These are phyloP conservation scores for Sarcoramphus papa DNA, from an alignment of 2,797 vertebrate species.

Conservation along the genomic window DNA sequence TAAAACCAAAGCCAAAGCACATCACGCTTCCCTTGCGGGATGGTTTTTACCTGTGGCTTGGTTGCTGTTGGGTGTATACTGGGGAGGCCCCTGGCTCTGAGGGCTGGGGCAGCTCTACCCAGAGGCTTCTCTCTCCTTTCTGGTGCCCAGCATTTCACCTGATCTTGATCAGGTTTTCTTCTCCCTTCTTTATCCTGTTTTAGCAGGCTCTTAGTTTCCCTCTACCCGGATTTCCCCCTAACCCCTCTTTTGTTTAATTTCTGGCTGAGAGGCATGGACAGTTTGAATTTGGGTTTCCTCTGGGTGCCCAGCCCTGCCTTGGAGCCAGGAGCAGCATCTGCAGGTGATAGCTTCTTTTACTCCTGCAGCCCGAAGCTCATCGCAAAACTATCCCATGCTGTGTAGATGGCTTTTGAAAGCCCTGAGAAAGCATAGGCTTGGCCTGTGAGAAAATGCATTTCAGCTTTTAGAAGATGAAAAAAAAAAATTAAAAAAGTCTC, in stretches of 20 bases:
- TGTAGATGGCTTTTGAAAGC: neutral
- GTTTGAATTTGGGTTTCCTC: neutral
- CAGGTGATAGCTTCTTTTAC: neutral
- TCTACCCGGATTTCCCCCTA: neutral
- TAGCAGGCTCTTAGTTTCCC: neutral
- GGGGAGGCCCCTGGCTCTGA: neutral
- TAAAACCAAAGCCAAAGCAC: neutral
- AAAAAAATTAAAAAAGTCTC: neutral
- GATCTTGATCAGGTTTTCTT: neutral
- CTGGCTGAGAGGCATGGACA: neutral
- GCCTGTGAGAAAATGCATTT: neutral
- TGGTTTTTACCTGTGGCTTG: neutral
- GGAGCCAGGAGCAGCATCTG: neutral
- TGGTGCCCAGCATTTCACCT: neutral
- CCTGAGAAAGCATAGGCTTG: neutral
- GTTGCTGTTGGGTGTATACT: neutral
- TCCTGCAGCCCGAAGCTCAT: neutral
- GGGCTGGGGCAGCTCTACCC: neutral
- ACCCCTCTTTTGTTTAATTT: neutral
- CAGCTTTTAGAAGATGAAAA: neutral
- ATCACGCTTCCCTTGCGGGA: fast-evolving
- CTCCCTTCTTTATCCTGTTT: neutral
- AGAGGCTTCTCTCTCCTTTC: neutral
- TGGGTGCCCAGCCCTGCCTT: neutral
- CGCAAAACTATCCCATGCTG: neutral